These are phyloP conservation scores for Parthenolecanium corni DNA, from an alignment of 2,888 invertebrate species.

Conservation along the genomic window DNA sequence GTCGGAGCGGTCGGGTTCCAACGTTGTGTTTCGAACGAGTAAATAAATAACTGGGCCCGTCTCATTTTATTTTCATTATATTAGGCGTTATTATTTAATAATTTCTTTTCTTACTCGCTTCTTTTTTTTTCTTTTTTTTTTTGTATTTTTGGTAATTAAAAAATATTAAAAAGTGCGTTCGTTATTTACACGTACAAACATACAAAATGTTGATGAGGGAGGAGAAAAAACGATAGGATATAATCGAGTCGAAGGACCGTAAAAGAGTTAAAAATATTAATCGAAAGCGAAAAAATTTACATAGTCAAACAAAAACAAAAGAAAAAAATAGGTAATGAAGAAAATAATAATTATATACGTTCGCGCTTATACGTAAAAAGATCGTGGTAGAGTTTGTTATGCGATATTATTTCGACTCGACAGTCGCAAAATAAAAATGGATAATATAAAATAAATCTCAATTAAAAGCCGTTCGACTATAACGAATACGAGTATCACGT, in stretches of 20 bases:
- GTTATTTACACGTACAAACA: constrained; percentile 13
- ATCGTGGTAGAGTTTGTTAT: neutral
- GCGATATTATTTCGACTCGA: neutral
- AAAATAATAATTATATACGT: neutral
- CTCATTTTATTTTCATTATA: too few relatives aligned
- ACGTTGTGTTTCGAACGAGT: too few relatives aligned
- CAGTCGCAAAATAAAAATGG: constrained; percentile 17
- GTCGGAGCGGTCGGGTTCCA: neutral
- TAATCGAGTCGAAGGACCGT: constrained; percentile 6
- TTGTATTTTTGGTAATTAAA: constrained; percentile 14
- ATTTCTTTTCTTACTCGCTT: neutral
- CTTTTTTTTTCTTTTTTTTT: neutral
- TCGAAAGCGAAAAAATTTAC: constrained; percentile 10
- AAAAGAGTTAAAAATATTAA: constrained; percentile 5
- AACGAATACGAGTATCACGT: constrained; percentile 22
- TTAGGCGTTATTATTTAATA: neutral
- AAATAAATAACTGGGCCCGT: too few relatives aligned
- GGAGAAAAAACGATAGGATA: neutral
- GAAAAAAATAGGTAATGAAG: neutral
- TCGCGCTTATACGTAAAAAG: neutral
- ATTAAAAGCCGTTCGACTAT: constrained; percentile 15
- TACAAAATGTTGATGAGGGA: neutral
- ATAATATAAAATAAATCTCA: constrained; percentile 19
- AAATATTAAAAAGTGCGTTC: constrained; percentile 26
- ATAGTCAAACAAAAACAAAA: neutral